Conservation (phyloP, 2,113 vertebrate species). For the Rostratula benghalensis region DNA sequence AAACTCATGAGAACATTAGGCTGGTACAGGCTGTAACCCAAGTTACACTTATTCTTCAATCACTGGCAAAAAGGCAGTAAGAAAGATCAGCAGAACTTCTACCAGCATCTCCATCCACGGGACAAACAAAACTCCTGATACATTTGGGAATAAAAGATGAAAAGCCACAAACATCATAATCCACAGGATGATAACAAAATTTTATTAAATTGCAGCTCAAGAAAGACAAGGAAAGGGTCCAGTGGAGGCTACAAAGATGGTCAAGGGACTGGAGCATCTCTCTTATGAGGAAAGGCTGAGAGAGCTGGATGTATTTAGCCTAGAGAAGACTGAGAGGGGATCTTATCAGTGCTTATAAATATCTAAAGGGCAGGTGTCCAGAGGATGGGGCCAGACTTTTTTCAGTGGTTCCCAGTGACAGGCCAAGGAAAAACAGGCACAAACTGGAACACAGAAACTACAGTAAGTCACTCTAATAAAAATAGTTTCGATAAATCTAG, state of each 20-base stretch:
- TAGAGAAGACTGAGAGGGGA: background rate
- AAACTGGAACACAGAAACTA: background rate
- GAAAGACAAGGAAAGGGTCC: no score
- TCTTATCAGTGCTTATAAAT: background rate
- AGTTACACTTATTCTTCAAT: background rate
- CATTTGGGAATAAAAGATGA: background rate
- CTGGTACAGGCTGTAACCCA: background rate
- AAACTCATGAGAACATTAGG: background rate
- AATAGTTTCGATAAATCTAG: constrained; percentile 16
- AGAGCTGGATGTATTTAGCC: background rate
- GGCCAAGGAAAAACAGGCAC: background rate
- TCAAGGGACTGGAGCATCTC: background rate
- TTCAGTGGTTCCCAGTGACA: background rate
- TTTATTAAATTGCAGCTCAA: no score
- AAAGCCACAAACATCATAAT: background rate
- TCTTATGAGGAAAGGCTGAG: background rate
- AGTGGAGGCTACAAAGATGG: background rate
- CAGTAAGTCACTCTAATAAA: background rate
- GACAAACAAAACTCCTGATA: background rate
- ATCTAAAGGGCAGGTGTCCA: background rate
- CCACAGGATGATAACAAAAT: background rate
- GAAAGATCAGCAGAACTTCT: background rate
- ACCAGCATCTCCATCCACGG: background rate
- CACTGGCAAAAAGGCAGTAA: background rate
- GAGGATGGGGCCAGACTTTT: background rate